Evolutionary conservation across 2,113 vertebrate genomes (phyloP).

Genomic region (Arvicanthis niloticus): DNA sequence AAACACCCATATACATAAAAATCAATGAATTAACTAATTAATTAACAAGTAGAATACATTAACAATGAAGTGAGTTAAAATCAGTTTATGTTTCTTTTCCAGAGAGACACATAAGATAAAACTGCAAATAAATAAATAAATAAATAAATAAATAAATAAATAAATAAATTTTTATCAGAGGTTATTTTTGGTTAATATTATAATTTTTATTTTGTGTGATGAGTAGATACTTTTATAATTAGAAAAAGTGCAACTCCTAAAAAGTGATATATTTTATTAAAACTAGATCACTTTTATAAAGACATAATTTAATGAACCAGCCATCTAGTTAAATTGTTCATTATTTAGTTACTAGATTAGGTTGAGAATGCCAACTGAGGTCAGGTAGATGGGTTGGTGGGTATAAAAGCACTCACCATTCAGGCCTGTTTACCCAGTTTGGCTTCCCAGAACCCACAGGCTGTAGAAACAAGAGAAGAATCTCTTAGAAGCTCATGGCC

Average conservation of each 20-base stretch:
- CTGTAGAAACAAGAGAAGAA: not conserved
- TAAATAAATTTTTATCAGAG: not conserved
- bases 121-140: not conserved
- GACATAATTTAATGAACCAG: slow-evolving; percentile 59
- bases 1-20: not conserved
- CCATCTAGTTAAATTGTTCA: slow-evolving; percentile 42
- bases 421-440: not conserved
- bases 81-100: slow-evolving; percentile 16
- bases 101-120: not conserved
- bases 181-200: slow-evolving; percentile 27
- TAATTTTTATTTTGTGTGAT: slow-evolving; percentile 18
- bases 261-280: slow-evolving; percentile 47
- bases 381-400: not conserved
- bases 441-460: fast-evolving
- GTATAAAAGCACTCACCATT: not conserved
- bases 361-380: not conserved
- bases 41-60: not conserved
- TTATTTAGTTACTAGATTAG: not conserved
- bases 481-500: not conserved
- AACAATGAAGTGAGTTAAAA: not conserved
- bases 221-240: not conserved
- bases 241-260: slow-evolving; percentile 56
- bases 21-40: not conserved
- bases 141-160: not conserved
- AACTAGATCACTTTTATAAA: slow-evolving; percentile 42